These are phyloP conservation scores for Drosophila navojoa DNA, from an alignment of 1,140 invertebrate species.

Conservation along the genomic window DNA sequence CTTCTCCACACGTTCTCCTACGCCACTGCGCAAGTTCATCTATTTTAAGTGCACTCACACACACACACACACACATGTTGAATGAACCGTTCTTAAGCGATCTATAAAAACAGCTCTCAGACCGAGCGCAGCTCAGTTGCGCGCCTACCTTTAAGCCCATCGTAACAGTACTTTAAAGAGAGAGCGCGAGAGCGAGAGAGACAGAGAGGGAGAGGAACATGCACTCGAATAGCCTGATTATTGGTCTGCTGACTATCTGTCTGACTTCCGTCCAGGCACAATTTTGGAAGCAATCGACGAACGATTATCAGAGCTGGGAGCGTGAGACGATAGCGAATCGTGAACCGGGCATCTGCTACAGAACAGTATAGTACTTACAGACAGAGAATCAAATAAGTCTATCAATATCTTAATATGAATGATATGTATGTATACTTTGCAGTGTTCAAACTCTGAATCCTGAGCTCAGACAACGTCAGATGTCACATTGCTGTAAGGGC, in stretches of 20 bases:
- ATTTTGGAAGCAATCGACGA: slow-evolving; percentile 46
- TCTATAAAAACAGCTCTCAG: slow-evolving; percentile 37
- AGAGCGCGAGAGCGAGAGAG: background rate
- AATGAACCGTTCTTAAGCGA: slow-evolving; percentile 36
- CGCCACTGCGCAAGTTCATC: slow-evolving; percentile 13
- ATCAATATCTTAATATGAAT: too few species aligned
- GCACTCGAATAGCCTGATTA: slow-evolving; percentile 8
- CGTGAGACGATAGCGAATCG: slow-evolving; percentile 39
- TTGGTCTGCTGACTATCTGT: slow-evolving; percentile 42
- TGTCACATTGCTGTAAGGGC: slow-evolving; percentile 71
- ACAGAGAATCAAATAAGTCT: too few species aligned
- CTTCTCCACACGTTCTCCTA: too few species aligned
- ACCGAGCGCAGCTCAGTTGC: slow-evolving; percentile 29
- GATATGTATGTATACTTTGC: background rate
- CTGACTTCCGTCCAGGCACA: slow-evolving; percentile 36
- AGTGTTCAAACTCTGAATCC: slow-evolving; percentile 61
- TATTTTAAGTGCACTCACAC: slow-evolving; percentile 11
- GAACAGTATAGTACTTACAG: slow-evolving; percentile 27
- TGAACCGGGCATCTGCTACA: slow-evolving; percentile 56
- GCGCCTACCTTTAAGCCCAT: background rate
- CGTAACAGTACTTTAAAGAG: background rate
- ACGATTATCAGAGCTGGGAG: slow-evolving; percentile 28
- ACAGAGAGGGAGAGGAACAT: slow-evolving; percentile 9
- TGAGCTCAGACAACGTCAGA: slow-evolving; percentile 50
- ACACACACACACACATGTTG: slow-evolving; percentile 18